Percentiles rank a stretch among this genome's conserved stretches.
Conservation (phyloP, 1,140 invertebrate genomes). For the Drosophila biarmipes region DNA sequence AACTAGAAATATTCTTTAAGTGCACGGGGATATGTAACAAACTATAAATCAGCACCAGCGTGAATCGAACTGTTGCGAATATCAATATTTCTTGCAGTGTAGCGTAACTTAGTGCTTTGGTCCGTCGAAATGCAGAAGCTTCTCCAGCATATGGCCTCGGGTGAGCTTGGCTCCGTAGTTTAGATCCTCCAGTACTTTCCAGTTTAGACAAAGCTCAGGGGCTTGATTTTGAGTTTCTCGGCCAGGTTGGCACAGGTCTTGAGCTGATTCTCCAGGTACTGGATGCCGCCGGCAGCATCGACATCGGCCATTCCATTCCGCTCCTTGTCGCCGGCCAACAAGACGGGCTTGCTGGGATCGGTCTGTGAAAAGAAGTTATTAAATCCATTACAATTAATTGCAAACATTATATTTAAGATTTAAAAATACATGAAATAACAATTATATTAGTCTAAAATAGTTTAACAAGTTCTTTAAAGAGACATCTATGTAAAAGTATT, state of each 20-base stretch:
- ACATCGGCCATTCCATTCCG: constrained; percentile 88
- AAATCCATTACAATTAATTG: not conserved
- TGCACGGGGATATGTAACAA: constrained; percentile 30
- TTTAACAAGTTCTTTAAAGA: no score
- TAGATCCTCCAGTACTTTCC: constrained; percentile 1
- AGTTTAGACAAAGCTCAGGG: constrained; percentile 84
- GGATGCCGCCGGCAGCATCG: constrained; percentile 89
- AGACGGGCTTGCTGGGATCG: constrained; percentile 88
- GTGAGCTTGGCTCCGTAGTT: constrained; percentile 22
- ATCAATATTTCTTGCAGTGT: constrained; percentile 24
- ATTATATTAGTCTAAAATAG: no score
- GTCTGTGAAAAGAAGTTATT: constrained; percentile 84
- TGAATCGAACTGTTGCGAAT: constrained; percentile 36
- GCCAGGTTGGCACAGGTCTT: constrained; percentile 86
- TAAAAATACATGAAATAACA: no score
- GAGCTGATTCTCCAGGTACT: constrained; percentile 92
- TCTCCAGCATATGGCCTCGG: constrained; percentile 29
- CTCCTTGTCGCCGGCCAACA: constrained; percentile 95
- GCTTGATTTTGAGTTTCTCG: constrained; percentile 85
- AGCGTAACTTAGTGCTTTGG: constrained; percentile 62
- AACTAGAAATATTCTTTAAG: constrained; percentile 1
- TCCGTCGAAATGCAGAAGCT: constrained; percentile 64
- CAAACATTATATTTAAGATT: not conserved
- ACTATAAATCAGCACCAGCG: constrained; percentile 14
- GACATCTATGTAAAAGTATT: no score